Conservation (phyloP, 2,888 invertebrate genomes). For the Lagria hirta region DNA sequence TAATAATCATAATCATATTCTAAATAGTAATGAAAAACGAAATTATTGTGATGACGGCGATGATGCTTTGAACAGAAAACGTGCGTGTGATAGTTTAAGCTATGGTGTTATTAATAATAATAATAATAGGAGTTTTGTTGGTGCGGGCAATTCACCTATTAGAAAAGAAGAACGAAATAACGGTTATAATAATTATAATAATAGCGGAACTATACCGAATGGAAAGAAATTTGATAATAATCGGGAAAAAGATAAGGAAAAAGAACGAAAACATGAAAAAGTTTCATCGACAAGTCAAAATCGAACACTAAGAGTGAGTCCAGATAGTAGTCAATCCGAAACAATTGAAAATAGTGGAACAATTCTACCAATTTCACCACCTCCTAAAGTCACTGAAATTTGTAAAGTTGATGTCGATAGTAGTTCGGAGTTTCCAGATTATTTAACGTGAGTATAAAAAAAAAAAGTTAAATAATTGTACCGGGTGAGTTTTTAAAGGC, state of each 20-base stretch:
- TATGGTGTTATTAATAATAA: slow-evolving; percentile 44
- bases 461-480: no score
- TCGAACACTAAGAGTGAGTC: slow-evolving; percentile 49
- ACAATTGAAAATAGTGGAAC: slow-evolving; percentile 34
- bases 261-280: slow-evolving; percentile 36
- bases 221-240: slow-evolving; percentile 21
- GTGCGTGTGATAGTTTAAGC: slow-evolving; percentile 51
- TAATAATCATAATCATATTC: slow-evolving; percentile 16
- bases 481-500: no score
- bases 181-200: slow-evolving; percentile 16
- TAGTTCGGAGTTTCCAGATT: slow-evolving; percentile 53
- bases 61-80: slow-evolving; percentile 36
- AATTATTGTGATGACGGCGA: slow-evolving; percentile 46
- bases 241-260: slow-evolving; percentile 25
- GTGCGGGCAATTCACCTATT: slow-evolving; percentile 13
- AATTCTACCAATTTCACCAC: slow-evolving; percentile 30
- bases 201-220: slow-evolving; percentile 11
- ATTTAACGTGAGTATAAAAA: slow-evolving; percentile 58
- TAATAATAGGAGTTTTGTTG: slow-evolving; percentile 5
- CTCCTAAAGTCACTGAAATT: slow-evolving; percentile 13
- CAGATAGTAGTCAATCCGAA: slow-evolving; percentile 54
- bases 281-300: slow-evolving; percentile 43
- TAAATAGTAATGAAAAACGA: slow-evolving; percentile 41
- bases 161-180: slow-evolving; percentile 5
- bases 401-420: slow-evolving; percentile 22